phyloP scores from a whole-genome alignment of 2,113 vertebrate genomes.

The Callorhinus ursinus region DNA sequence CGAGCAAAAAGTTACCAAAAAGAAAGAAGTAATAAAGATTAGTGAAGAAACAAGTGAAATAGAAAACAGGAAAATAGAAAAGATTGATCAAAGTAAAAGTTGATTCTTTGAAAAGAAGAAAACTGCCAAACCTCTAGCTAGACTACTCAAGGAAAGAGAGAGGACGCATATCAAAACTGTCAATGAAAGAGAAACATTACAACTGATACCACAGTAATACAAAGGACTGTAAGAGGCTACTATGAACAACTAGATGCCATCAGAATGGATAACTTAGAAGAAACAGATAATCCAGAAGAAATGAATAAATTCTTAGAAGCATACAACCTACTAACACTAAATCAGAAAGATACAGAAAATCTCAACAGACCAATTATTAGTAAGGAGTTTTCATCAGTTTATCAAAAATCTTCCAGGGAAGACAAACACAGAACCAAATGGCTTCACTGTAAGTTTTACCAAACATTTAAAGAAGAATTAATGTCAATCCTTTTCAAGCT shows the following conservation, averaged over 20 bases:
- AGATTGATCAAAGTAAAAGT: not conserved
- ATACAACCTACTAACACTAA: not conserved
- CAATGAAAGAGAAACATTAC: not conserved
- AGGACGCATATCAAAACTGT: not conserved
- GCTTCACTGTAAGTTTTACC: not conserved
- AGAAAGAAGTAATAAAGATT: not conserved
- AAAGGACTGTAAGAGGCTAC: not conserved
- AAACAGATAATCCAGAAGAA: not conserved
- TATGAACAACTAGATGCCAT: not conserved
- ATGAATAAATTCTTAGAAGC: not conserved
- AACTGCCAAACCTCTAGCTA: not conserved
- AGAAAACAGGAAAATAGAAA: not conserved
- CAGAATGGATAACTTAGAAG: not conserved
- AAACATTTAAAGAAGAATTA: not conserved
- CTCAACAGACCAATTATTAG: not conserved
- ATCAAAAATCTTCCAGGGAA: not conserved
- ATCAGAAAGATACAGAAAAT: not conserved
- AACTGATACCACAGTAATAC: not conserved
- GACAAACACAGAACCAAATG: not conserved
- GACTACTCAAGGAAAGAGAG: not conserved
- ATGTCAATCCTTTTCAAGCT: not conserved
- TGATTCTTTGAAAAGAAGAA: not conserved
- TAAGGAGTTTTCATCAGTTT: not conserved
- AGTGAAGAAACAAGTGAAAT: not conserved
- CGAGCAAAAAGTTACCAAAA: not conserved